Evolutionary conservation across 2,888 invertebrate genomes (phyloP), one percentile per base, ranked within the genome.

Genomic region (Sipunculus nudus): DNA sequence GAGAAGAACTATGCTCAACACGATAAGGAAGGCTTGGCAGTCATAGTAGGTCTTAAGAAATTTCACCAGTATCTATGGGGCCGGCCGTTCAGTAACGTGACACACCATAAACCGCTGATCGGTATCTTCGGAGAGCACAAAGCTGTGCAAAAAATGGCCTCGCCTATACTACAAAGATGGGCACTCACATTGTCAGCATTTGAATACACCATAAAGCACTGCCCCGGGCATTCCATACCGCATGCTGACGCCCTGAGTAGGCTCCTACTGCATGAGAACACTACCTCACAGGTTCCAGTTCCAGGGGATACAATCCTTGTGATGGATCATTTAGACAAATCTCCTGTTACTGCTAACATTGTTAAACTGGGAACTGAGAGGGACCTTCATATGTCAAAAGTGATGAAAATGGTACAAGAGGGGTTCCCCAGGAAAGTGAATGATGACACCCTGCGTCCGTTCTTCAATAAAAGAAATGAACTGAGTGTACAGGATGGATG

Each of bases 151-250:
- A 38, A 65, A 58, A 68, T 73, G 35, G 74, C 75, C n/a, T 72
- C 79, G 5, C 72, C 76, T 29, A 57, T 78, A 29, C 59, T 80
- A 50, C 78, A 78, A 63, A 59, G 78, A 32, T 80, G 73, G 70
- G 76, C 78, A 10, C 48, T 54, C 5, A 49, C 32, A 6, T 19
- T 54, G 23, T 6, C 8, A 16, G 53, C 13, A 10, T 53, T 41
- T 21, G 23, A 39, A n/a, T 53, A 43, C 19, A 23, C 13, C 10
- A 13, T 53, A 4, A n/a, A 10, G n/a, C 26, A 23, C 28, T 21
- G 41, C 26, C 23, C 39, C 10, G 53, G 53, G 25, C 8, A 6
- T 8, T 8, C 8, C 8, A 23, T 23, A 5, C 23, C 13, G 8
- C 8, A 39, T 41, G 53, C 53, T 13, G 53, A 53, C 21, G 39